Evolutionary conservation across 2,797 vertebrate genomes (phyloP).

Genomic region (Hyperoplus immaculatus): DNA sequence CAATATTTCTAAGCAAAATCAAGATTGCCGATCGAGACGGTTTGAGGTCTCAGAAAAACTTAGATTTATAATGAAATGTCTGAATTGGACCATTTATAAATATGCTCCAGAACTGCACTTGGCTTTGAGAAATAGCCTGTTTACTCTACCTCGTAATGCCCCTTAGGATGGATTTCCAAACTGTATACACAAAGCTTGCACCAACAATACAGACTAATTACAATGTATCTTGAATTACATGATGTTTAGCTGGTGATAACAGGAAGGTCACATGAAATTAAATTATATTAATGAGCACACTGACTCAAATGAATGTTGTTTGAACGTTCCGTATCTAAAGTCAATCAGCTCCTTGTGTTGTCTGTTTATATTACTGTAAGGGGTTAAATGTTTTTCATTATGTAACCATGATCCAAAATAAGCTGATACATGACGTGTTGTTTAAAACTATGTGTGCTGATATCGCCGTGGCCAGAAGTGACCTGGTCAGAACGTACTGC

Average conservation of each 20-base stretch:
- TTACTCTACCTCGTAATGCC: conserved; percentile 74
- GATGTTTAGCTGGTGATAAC: conserved; percentile 80
- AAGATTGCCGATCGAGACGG: conserved; percentile 65
- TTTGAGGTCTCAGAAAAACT: conserved; percentile 61
- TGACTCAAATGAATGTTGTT: conserved; percentile 77
- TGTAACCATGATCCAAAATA: too few species aligned
- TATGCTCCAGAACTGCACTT: conserved; percentile 66
- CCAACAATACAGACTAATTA: conserved; percentile 83
- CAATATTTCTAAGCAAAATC: conserved; percentile 80
- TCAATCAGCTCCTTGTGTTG: conserved; percentile 41
- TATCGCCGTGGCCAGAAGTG: too few species aligned
- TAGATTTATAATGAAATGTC: conserved; percentile 73
- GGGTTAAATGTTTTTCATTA: too few species aligned
- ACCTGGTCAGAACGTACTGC: too few species aligned
- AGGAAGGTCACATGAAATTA: conserved; percentile 83
- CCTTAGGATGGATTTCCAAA: conserved; percentile 81
- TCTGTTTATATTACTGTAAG: conserved; percentile 52
- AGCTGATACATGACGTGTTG: too few species aligned
- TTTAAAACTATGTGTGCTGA: too few species aligned
- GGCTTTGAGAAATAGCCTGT: conserved; percentile 82
- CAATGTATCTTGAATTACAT: conserved; percentile 83
- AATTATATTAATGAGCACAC: conserved; percentile 80
- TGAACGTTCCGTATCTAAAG: conserved; percentile 61
- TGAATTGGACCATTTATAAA: conserved; percentile 77
- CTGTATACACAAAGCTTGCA: conserved; percentile 78